phyloP scores from a whole-genome alignment of 2,888 invertebrate species.

The Melinaea marsaeus region DNA sequence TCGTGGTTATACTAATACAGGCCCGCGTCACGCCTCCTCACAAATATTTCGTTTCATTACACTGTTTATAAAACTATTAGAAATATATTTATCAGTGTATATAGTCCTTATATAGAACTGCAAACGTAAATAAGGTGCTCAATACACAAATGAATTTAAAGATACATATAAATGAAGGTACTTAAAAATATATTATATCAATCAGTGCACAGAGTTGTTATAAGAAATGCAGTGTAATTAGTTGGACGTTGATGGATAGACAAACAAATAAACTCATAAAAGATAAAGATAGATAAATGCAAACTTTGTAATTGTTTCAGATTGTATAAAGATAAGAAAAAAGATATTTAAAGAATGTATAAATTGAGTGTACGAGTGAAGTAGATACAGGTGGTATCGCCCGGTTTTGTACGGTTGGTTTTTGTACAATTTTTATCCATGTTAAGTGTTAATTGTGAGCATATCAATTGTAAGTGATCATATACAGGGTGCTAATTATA shows the following conservation, averaged over 20 bases:
- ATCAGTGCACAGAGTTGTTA: constrained; percentile 2
- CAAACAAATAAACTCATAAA: constrained; percentile 21
- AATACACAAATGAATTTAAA: too few relatives aligned
- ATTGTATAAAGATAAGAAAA: not conserved
- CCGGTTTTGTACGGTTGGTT: not conserved
- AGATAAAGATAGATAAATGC: constrained; percentile 24
- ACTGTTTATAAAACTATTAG: too few relatives aligned
- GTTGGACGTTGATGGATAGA: constrained; percentile 58
- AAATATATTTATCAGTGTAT: too few relatives aligned
- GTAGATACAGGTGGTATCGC: not conserved
- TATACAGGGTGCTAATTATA: too few relatives aligned
- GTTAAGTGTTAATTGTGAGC: too few relatives aligned
- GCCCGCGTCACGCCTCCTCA: constrained; percentile 49
- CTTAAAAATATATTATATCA: constrained; percentile 16
- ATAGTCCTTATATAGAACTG: too few relatives aligned
- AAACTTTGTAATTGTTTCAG: constrained; percentile 28
- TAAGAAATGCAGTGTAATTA: constrained; percentile 48
- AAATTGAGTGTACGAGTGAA: not conserved
- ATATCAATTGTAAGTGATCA: too few relatives aligned
- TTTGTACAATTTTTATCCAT: constrained; percentile 5
- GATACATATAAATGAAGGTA: too few relatives aligned
- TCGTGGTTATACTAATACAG: constrained; percentile 63
- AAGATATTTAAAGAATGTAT: constrained; percentile 1
- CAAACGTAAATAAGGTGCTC: not conserved
- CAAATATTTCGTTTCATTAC: constrained; percentile 8